Base-by-base conservation (phyloP, 2,113 vertebrate genomes). In the Scomber japonicus region DNA sequence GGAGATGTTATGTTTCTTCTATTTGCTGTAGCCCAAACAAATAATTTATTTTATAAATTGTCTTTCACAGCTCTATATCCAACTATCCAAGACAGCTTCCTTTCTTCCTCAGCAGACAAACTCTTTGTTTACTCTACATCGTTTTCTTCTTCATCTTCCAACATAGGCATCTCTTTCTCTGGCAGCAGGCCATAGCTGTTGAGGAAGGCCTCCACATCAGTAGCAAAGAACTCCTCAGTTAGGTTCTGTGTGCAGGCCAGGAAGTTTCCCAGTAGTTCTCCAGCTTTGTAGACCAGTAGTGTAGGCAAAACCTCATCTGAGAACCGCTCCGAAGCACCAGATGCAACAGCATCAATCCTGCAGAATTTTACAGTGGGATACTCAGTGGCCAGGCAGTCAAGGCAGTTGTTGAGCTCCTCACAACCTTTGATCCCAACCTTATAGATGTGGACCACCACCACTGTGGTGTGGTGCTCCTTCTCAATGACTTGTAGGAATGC, bases 251-350 rank as follows among this genome's bases (percentile, higher is more conserved):
- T 94, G 80, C 98, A 83, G 30, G 94, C 96, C 59, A 99, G 94
- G 91, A 99, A 99, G 88, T 98, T 99, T 79, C 97, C 97, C 1
- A 99, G 92, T 3, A 99, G 96, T 88, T 99, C 97, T 31, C 98
- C 98, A 0, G 96, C 97, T 90, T 97, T 99, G 89, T 99, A 99
- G 64, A 99, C 95, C 0, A 99, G 94, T 46, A 99, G 73, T 0
- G 97, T 96, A 1, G 98, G 98, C 50, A 99, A 95, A 13, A 99
- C 96, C 1, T 96, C 93, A 0, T 93, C 93, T 0, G 97, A 96
- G 91, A 99, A 99, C 71, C 96, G 96, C 30, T 99, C 97, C 0
- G 95, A 91, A 0, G 97, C 97, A 0, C 98, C 98, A 0, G 97
- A 97, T 19, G 95, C 56, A 0, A 96, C 96, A 11, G 97, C 96